These are phyloP conservation scores for Tachuris rubrigastra DNA, from an alignment of 2,113 vertebrate genomes.

Conservation along the genomic window DNA sequence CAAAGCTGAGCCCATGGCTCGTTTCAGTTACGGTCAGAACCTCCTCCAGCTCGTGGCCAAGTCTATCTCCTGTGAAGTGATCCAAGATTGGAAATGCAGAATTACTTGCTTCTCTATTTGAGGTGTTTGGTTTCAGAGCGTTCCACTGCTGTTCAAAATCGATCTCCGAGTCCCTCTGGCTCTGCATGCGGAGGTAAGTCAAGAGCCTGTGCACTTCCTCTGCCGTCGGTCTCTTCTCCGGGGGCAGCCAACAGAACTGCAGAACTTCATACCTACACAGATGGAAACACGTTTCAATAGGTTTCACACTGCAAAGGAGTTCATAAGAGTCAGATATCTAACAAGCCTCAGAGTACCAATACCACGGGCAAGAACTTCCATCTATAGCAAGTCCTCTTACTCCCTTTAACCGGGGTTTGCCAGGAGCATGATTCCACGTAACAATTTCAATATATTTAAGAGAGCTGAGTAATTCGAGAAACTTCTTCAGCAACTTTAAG, in stretches of 20 bases:
- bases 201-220: constrained; percentile 93
- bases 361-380: neutral
- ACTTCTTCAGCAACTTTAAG: neutral
- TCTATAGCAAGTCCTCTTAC: neutral
- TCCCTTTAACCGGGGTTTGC: neutral
- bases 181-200: constrained; percentile 94
- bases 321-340: neutral
- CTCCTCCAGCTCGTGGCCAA: constrained; percentile 91
- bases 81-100: constrained; percentile 95
- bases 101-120: constrained; percentile 80
- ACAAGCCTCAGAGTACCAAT: neutral
- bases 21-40: constrained; percentile 95
- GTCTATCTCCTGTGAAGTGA: constrained; percentile 84
- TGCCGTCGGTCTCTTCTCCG: constrained; percentile 89
- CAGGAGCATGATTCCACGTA: neutral
- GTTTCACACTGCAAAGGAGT: neutral
- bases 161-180: constrained; percentile 88
- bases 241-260: constrained; percentile 93
- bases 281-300: neutral
- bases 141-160: constrained; percentile 97
- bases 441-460: neutral
- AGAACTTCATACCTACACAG: constrained; percentile 89
- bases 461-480: neutral
- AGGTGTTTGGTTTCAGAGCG: constrained; percentile 86
- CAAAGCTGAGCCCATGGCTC: constrained; percentile 94